Percentiles rank a stretch among this genome's conserved stretches.
These are phyloP conservation scores for Oxycera nigricornis DNA, from an alignment of 2,888 invertebrate species.

Conservation along the genomic window DNA sequence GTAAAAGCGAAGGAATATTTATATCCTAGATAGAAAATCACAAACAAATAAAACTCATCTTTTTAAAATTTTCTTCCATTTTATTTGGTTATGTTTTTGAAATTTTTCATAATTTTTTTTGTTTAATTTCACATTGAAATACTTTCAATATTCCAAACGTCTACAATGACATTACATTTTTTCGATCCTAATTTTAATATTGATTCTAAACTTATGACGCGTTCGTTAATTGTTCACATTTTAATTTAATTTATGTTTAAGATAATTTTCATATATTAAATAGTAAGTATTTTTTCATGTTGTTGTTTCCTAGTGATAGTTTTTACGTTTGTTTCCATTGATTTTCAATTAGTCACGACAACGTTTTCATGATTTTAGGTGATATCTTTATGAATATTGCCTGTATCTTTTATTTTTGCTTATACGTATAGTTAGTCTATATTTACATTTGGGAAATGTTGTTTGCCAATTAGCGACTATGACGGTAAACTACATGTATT, in stretches of 20 bases:
- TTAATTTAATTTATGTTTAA: slow-evolving; percentile 12
- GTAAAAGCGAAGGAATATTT: no score
- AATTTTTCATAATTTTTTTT: slow-evolving; percentile 13
- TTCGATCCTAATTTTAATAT: slow-evolving; percentile 4
- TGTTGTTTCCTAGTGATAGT: slow-evolving; percentile 29
- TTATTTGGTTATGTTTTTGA: slow-evolving; percentile 21
- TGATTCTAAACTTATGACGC: slow-evolving; percentile 15
- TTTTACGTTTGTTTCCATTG: slow-evolving; percentile 20
- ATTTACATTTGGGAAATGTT: slow-evolving; percentile 3
- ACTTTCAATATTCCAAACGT: not conserved
- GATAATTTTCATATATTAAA: slow-evolving; percentile 25
- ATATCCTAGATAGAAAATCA: not conserved
- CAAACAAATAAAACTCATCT: not conserved
- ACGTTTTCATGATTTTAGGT: not conserved
- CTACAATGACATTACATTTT: slow-evolving; percentile 35
- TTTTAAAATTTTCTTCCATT: slow-evolving; percentile 8
- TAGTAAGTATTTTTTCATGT: slow-evolving; percentile 18
- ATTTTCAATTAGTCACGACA: not conserved
- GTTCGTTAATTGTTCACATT: slow-evolving; percentile 21
- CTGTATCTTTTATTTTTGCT: not conserved
- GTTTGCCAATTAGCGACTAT: not conserved
- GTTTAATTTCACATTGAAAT: slow-evolving; percentile 2
- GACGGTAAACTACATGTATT: not conserved
- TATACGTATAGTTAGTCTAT: not conserved
- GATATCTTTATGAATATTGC: not conserved